Base-by-base conservation (phyloP, 2,888 invertebrate species). In the Eupithecia subfuscata region DNA sequence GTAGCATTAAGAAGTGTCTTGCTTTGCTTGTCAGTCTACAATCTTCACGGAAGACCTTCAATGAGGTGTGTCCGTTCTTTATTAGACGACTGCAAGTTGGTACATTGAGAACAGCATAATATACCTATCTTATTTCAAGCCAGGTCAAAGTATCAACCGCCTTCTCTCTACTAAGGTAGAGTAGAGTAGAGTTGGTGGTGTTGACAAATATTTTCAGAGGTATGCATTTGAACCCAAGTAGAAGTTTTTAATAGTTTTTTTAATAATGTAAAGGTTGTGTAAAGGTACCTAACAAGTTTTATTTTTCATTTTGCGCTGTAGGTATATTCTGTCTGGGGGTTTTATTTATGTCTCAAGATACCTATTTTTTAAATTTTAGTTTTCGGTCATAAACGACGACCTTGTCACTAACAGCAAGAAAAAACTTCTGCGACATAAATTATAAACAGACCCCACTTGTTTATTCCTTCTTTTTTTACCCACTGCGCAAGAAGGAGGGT, bases 1-100 rank as follows among this genome's bases (percentile, higher is more conserved):
- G 30, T 30, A 30, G 30, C 30, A 30, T 30, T 3, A 30, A 30
- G 9, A n/a, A 37, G 37, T 37, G 7, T 37, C 56, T 5, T 22
- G 22, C 25, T 12, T 5, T 22, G 22, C 25, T 12, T 25, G 25
- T 25, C 60, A 60, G 60, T n/a, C 45, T 65, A 67, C 70, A 65
- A 70, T 68, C 69, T 67, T 60, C 75, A 71, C 81, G 82, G 83
- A 82, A 75, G 76, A 45, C 56, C 65, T 74, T 78, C 78, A 86
- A 86, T 78, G 78, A 85, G 82, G 52, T 69, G 74, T 82, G 79
- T 86, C 86, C 86, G 84, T 78, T 77, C 60, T 56, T 73, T 73
- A 40, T 9, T 40, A 72, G 67, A 74, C 69, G n/a, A 74, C 60
- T 67, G 70, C 67, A 71, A 73, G 16, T 40, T 34, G 40, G 5